Percentiles rank a stretch among this genome's conserved stretches.
phyloP scores from a whole-genome alignment of 2,888 invertebrate species.

The Cepaea hortensis region DNA sequence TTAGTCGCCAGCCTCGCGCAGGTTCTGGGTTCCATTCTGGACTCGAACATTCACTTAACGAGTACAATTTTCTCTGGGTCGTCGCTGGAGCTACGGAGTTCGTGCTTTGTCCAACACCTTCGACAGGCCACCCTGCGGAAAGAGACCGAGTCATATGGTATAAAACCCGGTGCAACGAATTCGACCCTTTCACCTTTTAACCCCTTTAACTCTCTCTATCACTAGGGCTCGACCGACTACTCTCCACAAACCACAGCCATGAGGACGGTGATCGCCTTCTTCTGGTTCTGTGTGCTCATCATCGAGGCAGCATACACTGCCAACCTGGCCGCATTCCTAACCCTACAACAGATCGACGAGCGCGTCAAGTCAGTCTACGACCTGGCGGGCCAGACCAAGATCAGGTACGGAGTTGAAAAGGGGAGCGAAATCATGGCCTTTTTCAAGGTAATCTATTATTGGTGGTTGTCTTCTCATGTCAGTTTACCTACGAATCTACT shows the following conservation, averaged over 20 bases:
- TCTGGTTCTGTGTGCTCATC: constrained; percentile 70
- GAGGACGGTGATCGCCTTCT: constrained; percentile 69
- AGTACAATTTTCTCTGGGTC: too few species aligned
- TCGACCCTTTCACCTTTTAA: too few species aligned
- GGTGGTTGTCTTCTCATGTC: too few species aligned
- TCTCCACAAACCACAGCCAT: constrained; percentile 69
- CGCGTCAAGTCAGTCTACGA: constrained; percentile 61
- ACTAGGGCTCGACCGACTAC: constrained; percentile 62
- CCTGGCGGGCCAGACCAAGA: constrained; percentile 61
- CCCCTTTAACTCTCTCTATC: neutral
- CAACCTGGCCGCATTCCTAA: constrained; percentile 70
- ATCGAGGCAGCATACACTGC: constrained; percentile 71
- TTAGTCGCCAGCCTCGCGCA: too few species aligned
- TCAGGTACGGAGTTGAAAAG: constrained; percentile 64
- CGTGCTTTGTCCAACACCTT: too few species aligned
- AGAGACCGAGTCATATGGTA: too few species aligned
- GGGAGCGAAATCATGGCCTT: constrained; percentile 65
- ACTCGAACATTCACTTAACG: too few species aligned
- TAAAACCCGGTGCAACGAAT: too few species aligned
- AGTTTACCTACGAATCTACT: too few species aligned
- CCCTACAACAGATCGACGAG: constrained; percentile 67
- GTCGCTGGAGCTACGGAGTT: too few species aligned
- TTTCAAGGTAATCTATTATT: constrained; percentile 49
- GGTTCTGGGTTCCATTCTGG: too few species aligned
- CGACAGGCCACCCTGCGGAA: too few species aligned